These are phyloP conservation scores for Drosophila mayaguana DNA, from an alignment of 2,888 invertebrate genomes.

Conservation along the genomic window DNA sequence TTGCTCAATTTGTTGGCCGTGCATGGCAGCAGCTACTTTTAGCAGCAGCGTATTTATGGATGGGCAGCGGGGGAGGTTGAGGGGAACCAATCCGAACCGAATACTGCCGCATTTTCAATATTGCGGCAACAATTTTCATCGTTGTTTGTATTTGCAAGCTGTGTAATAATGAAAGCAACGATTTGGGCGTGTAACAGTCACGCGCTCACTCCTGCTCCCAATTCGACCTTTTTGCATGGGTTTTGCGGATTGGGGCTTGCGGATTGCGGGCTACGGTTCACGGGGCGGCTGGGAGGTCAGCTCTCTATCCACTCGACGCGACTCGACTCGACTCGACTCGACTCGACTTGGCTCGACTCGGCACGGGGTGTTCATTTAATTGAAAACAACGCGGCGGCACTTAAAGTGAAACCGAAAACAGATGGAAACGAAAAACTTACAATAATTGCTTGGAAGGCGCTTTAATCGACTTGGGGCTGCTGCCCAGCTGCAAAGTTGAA, in stretches of 20 bases:
- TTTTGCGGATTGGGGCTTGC: slow-evolving; percentile 37
- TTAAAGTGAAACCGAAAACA: slow-evolving; percentile 74
- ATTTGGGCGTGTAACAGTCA: slow-evolving; percentile 54
- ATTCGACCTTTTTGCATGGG: slow-evolving; percentile 29
- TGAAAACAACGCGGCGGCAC: slow-evolving; percentile 72
- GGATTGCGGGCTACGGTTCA: slow-evolving; percentile 38
- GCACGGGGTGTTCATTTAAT: slow-evolving; percentile 69
- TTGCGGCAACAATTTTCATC: slow-evolving; percentile 79
- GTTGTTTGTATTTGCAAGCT: slow-evolving; percentile 67
- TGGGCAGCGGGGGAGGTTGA: neutral
- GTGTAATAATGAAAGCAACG: slow-evolving; percentile 78
- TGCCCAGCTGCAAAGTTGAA: slow-evolving; percentile 30
- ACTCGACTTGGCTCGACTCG: neutral
- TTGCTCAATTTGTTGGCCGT: slow-evolving; percentile 70
- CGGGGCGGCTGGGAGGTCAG: slow-evolving; percentile 2
- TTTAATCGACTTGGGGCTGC: slow-evolving; percentile 48
- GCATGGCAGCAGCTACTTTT: slow-evolving; percentile 46
- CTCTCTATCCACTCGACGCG: slow-evolving; percentile 1
- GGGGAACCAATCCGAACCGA: slow-evolving; percentile 58
- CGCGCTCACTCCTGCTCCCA: neutral
- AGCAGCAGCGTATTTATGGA: neutral
- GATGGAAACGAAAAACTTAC: slow-evolving; percentile 74
- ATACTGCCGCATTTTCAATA: slow-evolving; percentile 76
- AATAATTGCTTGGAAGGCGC: slow-evolving; percentile 61
- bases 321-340: neutral